These are phyloP conservation scores for Herminia tarsipennalis DNA, from an alignment of 2,888 invertebrate genomes.

Conservation along the genomic window DNA sequence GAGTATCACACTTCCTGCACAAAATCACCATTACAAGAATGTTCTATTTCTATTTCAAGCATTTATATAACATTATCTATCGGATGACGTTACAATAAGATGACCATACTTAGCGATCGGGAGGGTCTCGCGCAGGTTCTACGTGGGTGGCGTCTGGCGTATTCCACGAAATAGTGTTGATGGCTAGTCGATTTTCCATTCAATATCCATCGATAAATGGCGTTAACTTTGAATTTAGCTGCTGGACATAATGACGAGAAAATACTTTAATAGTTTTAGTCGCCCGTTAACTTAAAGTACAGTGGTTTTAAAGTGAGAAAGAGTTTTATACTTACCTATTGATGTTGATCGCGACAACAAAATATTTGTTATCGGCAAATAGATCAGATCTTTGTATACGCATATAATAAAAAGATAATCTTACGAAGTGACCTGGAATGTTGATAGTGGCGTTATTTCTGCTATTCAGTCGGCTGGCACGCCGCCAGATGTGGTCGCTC, in stretches of 20 bases:
- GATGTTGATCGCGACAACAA: too few species aligned
- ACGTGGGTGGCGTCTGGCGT: conserved; percentile 82
- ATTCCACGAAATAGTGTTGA: conserved; percentile 75
- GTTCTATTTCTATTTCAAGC: conserved; percentile 6
- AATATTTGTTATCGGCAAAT: conserved; percentile 36
- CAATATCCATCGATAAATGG: conserved; percentile 60
- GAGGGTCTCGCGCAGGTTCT: conserved; percentile 55
- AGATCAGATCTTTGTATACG: conserved; percentile 48
- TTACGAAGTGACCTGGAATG: conserved; percentile 82
- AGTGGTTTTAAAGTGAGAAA: too few species aligned
- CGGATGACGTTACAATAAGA: conserved; percentile 56
- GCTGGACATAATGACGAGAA: neutral
- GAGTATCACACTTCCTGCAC: neutral
- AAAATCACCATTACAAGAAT: neutral
- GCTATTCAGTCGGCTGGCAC: conserved; percentile 77
- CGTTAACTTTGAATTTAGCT: conserved; percentile 17
- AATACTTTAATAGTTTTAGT: too few species aligned
- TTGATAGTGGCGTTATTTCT: conserved; percentile 83
- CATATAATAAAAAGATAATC: conserved; percentile 73
- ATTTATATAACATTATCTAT: conserved; percentile 27
- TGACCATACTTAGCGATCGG: conserved; percentile 50
- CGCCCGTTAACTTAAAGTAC: too few species aligned
- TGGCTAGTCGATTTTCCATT: conserved; percentile 52
- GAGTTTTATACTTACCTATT: too few species aligned
- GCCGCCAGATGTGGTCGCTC: conserved; percentile 72